Evolutionary conservation across 2,888 invertebrate species (phyloP), one percentile per base, ranked within the genome.

Genomic region (Melanophora roralis): DNA sequence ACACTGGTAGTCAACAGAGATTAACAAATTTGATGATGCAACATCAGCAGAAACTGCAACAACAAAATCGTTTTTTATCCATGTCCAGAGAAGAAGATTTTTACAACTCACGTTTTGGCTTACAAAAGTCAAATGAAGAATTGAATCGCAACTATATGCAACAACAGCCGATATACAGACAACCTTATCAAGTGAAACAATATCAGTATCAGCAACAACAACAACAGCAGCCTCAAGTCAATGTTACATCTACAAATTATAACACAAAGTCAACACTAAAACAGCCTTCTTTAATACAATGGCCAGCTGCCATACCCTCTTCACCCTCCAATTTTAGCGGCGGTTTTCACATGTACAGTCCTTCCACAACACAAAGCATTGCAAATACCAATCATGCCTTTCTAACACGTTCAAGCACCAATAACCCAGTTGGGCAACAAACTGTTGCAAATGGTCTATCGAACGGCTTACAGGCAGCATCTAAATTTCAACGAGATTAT

Each of bases 271-370:
- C 75, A 40, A 47, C 75, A 57, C 73, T 82, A 34, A 73, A 79
- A 68, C 82, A 79, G 82, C 59, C 83, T 32, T 43, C 84, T 45
- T 43, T 83, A 2, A 86, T 89, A 1, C 89, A 89, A 34, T 90
- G 90, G 90, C 90, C 90, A 49, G 83, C 86, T 11, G 87, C 88
- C 21, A 90, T 90, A 77, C 89, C 89, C 1, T 88, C 88, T 1
- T 89, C 90, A 16, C 89, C 89, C 1, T 87, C 89, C 12, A 87
- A 86, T 60, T 89, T 86, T 68, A 83, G 85, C 3, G 79, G 82
- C 11, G 85, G 85, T 51, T 88, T 85, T 14, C 86, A 82, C 51
- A 36, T 86, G 8, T 87, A 87, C 62, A 83, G 82, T 55, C 75
- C 85, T 7, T 47, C 78, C 43, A 51, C 78, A 9, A 7, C 75